Conservation (phyloP, 2,797 vertebrate species). For the Podarcis lilfordi region DNA sequence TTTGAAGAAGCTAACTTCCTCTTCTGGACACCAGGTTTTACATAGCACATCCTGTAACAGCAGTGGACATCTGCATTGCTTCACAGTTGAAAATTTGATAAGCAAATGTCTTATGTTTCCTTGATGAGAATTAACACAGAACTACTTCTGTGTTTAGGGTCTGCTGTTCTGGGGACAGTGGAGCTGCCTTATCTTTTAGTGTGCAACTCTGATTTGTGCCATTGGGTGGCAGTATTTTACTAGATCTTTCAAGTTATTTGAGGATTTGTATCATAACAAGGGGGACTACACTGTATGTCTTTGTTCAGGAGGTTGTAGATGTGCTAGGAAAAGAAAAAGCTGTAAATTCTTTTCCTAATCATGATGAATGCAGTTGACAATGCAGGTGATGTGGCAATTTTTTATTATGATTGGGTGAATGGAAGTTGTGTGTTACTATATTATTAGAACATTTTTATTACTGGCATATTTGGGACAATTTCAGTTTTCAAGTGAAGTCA, state of each 20-base stretch:
- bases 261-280: constrained; percentile 22
- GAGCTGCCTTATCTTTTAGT: constrained; percentile 32
- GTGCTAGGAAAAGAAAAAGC: neutral
- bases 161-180: neutral
- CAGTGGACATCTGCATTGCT: neutral
- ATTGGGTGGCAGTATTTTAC: constrained; percentile 73
- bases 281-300: constrained; percentile 16
- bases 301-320: constrained; percentile 21
- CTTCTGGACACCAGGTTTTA: neutral
- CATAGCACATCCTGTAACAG: neutral
- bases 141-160: neutral
- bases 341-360: constrained; percentile 28
- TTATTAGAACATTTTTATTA: neutral
- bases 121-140: constrained; percentile 3
- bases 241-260: constrained; percentile 42
- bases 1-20: constrained; percentile 11
- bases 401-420: neutral
- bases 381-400: neutral
- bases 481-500: neutral
- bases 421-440: neutral
- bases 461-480: neutral
- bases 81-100: neutral
- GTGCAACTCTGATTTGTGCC: constrained; percentile 68
- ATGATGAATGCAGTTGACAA: constrained; percentile 18
- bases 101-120: neutral